These are phyloP conservation scores for Hemicordylus capensis DNA, from an alignment of 2,113 vertebrate genomes.

Conservation along the genomic window DNA sequence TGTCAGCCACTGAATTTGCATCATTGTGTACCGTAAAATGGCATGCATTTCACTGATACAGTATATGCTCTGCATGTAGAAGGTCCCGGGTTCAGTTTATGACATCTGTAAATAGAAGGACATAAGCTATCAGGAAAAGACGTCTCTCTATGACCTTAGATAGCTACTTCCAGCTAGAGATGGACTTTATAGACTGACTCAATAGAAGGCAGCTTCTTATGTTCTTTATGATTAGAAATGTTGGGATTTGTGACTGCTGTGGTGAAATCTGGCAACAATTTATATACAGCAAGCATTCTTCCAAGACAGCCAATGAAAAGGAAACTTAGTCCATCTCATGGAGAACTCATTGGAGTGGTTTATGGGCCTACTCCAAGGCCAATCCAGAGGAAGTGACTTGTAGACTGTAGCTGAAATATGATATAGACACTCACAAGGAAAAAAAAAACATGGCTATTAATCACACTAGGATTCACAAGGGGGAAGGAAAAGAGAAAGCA, in stretches of 20 bases:
- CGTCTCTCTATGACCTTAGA: not conserved
- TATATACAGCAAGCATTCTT: not conserved
- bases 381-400: not conserved
- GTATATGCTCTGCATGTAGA: not conserved
- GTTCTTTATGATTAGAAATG: not conserved
- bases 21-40: not conserved
- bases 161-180: not conserved
- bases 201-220: not conserved
- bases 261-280: not conserved
- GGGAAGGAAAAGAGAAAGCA: not conserved
- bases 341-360: slow-evolving; percentile 11
- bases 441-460: not conserved
- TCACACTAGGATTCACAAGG: not conserved
- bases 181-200: not conserved
- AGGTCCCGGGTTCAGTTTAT: not conserved
- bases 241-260: not conserved
- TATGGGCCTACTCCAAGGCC: slow-evolving; percentile 13
- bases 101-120: not conserved
- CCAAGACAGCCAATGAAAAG: not conserved
- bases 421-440: not conserved
- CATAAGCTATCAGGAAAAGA: not conserved
- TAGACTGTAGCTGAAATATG: slow-evolving; percentile 4
- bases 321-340: not conserved
- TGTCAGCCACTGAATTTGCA: not conserved
- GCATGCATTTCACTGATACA: not conserved